Percentiles rank a stretch among this genome's conserved stretches.
These are phyloP conservation scores for Brachylomia viminalis DNA, from an alignment of 2,888 invertebrate genomes.

Conservation along the genomic window DNA sequence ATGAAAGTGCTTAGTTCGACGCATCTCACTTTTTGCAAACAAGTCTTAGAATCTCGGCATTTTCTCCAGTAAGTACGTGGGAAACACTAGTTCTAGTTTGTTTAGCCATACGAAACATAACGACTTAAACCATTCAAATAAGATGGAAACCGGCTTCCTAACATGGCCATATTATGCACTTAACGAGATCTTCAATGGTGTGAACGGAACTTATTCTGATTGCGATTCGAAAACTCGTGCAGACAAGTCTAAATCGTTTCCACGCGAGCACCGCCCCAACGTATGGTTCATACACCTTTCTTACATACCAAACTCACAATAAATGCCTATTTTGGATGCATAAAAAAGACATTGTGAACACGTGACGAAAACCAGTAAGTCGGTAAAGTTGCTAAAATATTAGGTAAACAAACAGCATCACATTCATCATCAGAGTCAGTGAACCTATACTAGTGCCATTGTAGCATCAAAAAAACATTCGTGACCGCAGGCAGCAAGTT, in stretches of 20 bases:
- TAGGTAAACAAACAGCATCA: not conserved
- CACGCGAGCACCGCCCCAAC: not conserved
- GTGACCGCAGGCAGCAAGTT: not conserved
- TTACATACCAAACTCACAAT: not conserved
- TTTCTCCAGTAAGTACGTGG: constrained; percentile 17
- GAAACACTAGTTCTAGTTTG: constrained; percentile 32
- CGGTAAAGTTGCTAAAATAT: not conserved
- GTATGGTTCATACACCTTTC: not conserved
- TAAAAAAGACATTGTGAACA: not conserved
- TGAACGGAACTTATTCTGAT: constrained; percentile 24
- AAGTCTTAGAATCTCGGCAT: not conserved
- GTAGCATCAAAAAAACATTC: no score
- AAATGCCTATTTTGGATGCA: not conserved
- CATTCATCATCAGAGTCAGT: no score
- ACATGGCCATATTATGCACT: constrained; percentile 19
- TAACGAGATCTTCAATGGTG: constrained; percentile 33
- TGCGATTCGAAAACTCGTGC: constrained; percentile 16
- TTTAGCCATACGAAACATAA: constrained; percentile 27
- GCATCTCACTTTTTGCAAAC: not conserved
- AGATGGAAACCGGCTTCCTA: constrained; percentile 20
- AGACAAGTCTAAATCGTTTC: constrained; percentile 1
- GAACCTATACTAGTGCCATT: not conserved
- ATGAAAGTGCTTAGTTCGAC: not conserved
- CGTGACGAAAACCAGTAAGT: not conserved
- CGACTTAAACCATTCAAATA: not conserved